Percentiles rank a stretch among this genome's conserved stretches.
Evolutionary conservation across 1,140 invertebrate genomes (phyloP).

Genomic region (Cydia pomonella): DNA sequence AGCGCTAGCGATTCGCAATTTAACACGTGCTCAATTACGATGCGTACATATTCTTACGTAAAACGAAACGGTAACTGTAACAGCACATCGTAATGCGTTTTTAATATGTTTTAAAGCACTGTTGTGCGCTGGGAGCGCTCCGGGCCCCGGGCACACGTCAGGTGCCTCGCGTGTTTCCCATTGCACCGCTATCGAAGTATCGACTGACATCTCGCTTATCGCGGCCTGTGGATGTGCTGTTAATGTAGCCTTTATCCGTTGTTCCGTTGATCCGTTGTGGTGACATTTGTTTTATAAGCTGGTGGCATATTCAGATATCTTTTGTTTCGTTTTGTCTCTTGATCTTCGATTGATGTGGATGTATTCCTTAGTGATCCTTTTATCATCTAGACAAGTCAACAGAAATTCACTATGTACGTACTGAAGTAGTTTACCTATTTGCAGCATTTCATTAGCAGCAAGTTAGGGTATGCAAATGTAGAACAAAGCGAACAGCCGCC

Average conservation of each 20-base stretch:
- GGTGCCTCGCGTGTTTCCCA: constrained; percentile 2
- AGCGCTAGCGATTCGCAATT: neutral
- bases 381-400: no score
- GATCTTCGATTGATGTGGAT: no score
- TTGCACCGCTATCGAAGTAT: neutral
- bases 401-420: no score
- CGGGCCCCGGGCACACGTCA: neutral
- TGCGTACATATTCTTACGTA: constrained; percentile 16
- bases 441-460: constrained; percentile 16
- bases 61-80: constrained; percentile 26
- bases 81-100: constrained; percentile 35
- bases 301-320: neutral
- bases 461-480: constrained; percentile 27
- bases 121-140: neutral
- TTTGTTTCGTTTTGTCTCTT: neutral
- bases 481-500: constrained; percentile 15
- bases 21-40: constrained; percentile 36
- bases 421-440: neutral
- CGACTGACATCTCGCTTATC: constrained; percentile 25
- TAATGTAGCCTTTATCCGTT: constrained; percentile 8
- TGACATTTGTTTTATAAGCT: neutral
- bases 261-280: neutral
- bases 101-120: constrained; percentile 34
- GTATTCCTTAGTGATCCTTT: no score
- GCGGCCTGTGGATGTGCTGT: neutral